Evolutionary conservation across 2,797 vertebrate genomes (phyloP), one percentile per base, ranked within the genome.

Genomic region (Dromococcyx pavoninus): DNA sequence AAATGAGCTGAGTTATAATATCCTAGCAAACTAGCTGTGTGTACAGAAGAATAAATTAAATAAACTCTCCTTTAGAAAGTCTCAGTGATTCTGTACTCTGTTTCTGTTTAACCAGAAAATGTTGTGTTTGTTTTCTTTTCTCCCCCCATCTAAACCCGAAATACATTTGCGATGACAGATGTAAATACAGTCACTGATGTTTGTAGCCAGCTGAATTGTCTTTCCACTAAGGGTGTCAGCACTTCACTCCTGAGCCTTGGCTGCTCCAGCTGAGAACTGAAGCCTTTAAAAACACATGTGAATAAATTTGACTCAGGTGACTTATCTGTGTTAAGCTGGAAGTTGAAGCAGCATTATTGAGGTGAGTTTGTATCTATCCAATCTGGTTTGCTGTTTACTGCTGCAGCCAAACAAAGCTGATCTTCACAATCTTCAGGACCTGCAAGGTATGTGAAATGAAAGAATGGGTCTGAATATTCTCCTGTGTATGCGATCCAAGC

Each of bases 1-100:
- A 97, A 97, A 97, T 94, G 94, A 94, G 93, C 94, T 94, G 94
- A 96, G 91, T 94, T 96, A 94, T 97, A 97, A 97, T 95, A 95
- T 95, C 95, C 92, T 86, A 91, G 93, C 91, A 95, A 96, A 93
- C 89, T 93, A 95, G 87, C 87, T 84, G 70, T 96, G 95, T 95
- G 89, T 95, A 95, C 35, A 73, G 94, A 95, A 91, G 96, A 97
- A 89, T 96, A 94, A 82, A 96, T 97, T 96, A 97, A 96, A 97
- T 95, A 96, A 95, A 97, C 91, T 95, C 66, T 58, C 72, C 77
- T 90, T 95, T 73, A 67, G 91, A 94, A 89, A 89, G 82, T 51
- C 62, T 56, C 69, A 37, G 71, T 46, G 80, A 86, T 83, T 86
- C 95, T 21, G 1, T 81, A 43, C 83, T 77, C 93, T 91, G 80